Base-by-base conservation (phyloP, 2,888 invertebrate species). In the Cheilosia urbana region DNA sequence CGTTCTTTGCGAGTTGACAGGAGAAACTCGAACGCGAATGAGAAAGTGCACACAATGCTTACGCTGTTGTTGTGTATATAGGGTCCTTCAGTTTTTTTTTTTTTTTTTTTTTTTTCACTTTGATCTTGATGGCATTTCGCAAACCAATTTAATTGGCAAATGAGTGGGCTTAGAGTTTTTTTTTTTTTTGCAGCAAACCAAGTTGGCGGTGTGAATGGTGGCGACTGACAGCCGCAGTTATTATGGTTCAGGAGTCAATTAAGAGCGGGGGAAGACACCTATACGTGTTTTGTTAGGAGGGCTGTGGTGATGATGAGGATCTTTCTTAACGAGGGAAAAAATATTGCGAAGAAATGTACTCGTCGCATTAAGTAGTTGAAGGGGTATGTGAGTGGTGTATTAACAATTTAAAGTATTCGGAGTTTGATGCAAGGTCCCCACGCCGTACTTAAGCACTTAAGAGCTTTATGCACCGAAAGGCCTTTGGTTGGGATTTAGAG, bases 51-150 rank as follows among this genome's bases (percentile, higher is more conserved):
- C n/a, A 37, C 13, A 47, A 2, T n/a, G 17, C 19, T 45, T 6
- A 9, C 2, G 7, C 7, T 17, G 17, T 15, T 62, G 37, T 49
- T 51, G 13, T 15, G n/a, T 17, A 7, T 17, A 7, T 24, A n/a
- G 63, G 53, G 30, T 57, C 45, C 62, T 45, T 73, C 45, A 53
- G 57, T 11, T 34, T 37, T 37, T 34, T 21, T 24, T 24, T 24
- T 24, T 24, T 24, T 24, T 24, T 24, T 24, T 24, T 24, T 24
- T 24, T 37, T 37, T 37, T 13, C 37, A 57, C 83, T 84, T 84
- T 84, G 83, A 71, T 84, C 79, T 65, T 47, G 51, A 65, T 53
- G 73, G 30, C 21, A 49, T 60, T 37, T 66, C 21, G 53, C 47
- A 49, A 55, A n/a, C 51, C 53, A 24, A 45, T 55, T 73, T 27